phyloP scores from a whole-genome alignment of 2,113 vertebrate genomes.

The Strix uralensis region DNA sequence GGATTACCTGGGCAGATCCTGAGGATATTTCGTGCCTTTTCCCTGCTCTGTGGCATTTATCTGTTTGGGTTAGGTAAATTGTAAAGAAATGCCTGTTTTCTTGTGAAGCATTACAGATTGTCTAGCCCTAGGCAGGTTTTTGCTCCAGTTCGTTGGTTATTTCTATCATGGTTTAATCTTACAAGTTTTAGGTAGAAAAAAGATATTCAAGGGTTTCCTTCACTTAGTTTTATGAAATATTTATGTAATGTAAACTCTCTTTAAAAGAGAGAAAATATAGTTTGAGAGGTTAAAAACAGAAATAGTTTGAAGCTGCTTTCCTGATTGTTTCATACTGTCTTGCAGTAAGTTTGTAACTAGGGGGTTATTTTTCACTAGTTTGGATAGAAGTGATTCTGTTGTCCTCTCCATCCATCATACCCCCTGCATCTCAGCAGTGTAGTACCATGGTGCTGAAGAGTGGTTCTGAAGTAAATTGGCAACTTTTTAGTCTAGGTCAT shows the following conservation, averaged over 20 bases:
- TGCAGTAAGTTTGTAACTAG: neutral
- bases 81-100: constrained; percentile 8
- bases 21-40: neutral
- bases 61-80: constrained; percentile 20
- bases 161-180: constrained; percentile 6
- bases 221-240: neutral
- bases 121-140: constrained; percentile 1
- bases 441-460: neutral
- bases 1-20: neutral
- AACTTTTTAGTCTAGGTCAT: neutral
- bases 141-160: neutral
- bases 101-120: constrained; percentile 7
- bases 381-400: neutral
- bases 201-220: neutral
- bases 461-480: neutral
- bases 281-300: neutral
- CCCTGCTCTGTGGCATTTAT: constrained; percentile 9
- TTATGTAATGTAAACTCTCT: neutral
- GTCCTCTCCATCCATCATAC: neutral
- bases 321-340: neutral
- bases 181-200: neutral
- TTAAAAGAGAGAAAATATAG: neutral
- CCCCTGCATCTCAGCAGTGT: neutral
- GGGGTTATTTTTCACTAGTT: neutral
- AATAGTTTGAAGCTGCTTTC: neutral